Evolutionary conservation across 1,140 invertebrate species (phyloP), one percentile per base, ranked within the genome.

Genomic region (Apocrypta bakeri): DNA sequence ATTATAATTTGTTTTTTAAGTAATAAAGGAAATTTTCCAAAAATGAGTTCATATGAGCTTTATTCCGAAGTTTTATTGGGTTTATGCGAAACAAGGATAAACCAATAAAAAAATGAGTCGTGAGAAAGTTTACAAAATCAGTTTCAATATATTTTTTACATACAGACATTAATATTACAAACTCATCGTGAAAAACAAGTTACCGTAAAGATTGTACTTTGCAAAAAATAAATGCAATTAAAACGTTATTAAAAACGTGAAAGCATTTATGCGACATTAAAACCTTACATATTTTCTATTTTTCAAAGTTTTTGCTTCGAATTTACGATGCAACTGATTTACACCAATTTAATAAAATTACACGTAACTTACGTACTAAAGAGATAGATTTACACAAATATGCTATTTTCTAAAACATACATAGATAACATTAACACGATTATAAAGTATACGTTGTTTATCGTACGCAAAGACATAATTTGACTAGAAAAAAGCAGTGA

Each of bases 121-220:
- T 21, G 48, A 56, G 48, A 56, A 71, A 73, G 21, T 42, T n/a
- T 73, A 73, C 6, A 73, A 73, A 73, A 73, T 42, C 37, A 42
- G n/a, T 40, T 73, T 42, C 37, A 37, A 66, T 68, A 64, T 78
- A 78, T 78, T 66, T 78, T 64, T 78, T 66, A 78, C 61, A 78
- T 61, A 66, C 27, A 78, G 29, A 37, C 75, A 78, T 37, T 64
- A 37, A 77, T n/a, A 42, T 73, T 24, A 40, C 42, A 64, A 12
- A 68, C n/a, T 33, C 68, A 78, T 71, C 6, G 14, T 25, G 63
- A 61, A 29, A 56, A 61, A 42, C 12, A 56, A 21, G 12, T 29
- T 64, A 78, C 14, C 6, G 21, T 42, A 27, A 29, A 63, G 24
- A 78, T 24, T 78, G 75, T 78, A 66, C 74, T 78, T 79, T 31